phyloP scores from a whole-genome alignment of 2,888 invertebrate species.

The Eupithecia centaureata region DNA sequence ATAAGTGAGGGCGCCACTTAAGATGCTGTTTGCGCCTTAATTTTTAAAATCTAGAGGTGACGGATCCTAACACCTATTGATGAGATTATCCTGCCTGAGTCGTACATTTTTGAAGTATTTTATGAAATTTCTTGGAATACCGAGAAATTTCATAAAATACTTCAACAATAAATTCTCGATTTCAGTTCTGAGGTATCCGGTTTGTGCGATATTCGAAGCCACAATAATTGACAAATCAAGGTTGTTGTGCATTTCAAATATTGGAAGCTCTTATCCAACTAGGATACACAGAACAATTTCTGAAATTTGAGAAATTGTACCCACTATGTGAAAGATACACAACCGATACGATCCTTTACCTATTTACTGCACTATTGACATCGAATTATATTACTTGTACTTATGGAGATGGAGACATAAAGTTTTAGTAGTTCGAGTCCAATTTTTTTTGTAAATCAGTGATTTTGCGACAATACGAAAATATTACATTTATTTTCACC shows the following conservation, averaged over 20 bases:
- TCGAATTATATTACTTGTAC: too few relatives aligned
- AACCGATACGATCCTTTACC: neutral
- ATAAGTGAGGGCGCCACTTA: too few relatives aligned
- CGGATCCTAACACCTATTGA: neutral
- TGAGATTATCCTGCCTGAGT: neutral
- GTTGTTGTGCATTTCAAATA: neutral
- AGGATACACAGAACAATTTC: neutral
- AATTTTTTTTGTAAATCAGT: too few relatives aligned
- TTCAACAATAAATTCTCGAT: neutral
- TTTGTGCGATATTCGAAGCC: neutral
- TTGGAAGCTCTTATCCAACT: neutral
- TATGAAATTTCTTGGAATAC: too few relatives aligned
- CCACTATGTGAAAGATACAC: neutral
- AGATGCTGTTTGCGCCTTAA: too few relatives aligned
- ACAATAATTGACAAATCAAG: slow-evolving; percentile 3
- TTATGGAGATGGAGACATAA: too few relatives aligned
- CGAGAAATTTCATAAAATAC: neutral
- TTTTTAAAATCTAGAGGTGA: too few relatives aligned
- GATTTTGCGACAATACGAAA: too few relatives aligned
- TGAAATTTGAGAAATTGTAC: neutral
- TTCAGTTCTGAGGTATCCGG: neutral
- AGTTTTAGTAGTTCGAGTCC: too few relatives aligned
- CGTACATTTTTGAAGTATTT: neutral
- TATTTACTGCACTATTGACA: too few relatives aligned
- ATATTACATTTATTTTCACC: too few relatives aligned